phyloP scores from a whole-genome alignment of 2,113 vertebrate genomes.

The Nanorana parkeri region DNA sequence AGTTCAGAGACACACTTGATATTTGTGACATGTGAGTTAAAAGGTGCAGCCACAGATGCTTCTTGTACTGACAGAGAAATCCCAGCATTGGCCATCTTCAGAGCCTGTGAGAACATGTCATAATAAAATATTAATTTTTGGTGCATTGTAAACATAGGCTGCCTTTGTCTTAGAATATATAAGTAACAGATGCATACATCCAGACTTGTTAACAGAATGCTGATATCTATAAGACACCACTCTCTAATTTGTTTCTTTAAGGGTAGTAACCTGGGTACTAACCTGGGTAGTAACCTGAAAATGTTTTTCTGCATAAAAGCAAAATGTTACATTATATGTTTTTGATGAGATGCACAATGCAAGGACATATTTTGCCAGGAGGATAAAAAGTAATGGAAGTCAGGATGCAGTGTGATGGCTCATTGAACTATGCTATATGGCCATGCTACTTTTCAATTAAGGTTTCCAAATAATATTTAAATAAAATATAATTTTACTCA shows the following conservation, averaged over 20 bases:
- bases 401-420: no score
- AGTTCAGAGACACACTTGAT: constrained; percentile 53
- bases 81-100: constrained; percentile 58
- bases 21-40: constrained; percentile 53
- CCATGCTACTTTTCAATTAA: background rate
- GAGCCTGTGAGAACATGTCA: constrained; percentile 53
- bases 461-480: no score
- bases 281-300: background rate
- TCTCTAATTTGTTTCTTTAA: background rate
- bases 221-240: background rate
- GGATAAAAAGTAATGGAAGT: no score
- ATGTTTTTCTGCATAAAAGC: background rate
- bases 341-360: no score
- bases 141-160: no score
- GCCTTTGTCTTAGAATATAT: background rate
- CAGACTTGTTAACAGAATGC: no score
- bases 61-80: constrained; percentile 55
- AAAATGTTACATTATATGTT: background rate
- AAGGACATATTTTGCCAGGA: no score
- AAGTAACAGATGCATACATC: background rate
- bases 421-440: no score
- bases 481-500: no score
- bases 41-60: constrained; percentile 56
- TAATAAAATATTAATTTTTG: background rate
- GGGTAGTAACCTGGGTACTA: background rate